Percentiles rank a stretch among this genome's conserved stretches.
Conservation (phyloP, 2,888 invertebrate species). For the Aporophyla lueneburgensis region DNA sequence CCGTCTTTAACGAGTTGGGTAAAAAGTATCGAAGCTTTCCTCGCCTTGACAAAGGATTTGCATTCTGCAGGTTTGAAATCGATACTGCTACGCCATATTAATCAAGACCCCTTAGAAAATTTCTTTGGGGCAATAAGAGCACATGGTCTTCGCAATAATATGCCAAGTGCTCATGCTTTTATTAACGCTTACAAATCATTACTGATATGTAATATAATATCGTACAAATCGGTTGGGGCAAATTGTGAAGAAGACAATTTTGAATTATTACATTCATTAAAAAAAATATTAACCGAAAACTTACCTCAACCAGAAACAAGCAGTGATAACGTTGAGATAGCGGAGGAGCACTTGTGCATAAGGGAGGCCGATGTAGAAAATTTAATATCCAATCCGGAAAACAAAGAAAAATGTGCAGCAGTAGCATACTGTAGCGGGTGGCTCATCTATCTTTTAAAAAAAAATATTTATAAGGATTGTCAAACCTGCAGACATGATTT, state of each 20-base stretch:
- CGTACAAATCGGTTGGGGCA: too few species aligned
- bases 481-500: conserved; percentile 7
- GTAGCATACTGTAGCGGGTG: conserved; percentile 2
- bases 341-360: conserved; percentile 2
- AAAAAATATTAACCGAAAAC: neutral
- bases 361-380: conserved; percentile 5
- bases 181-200: conserved; percentile 4
- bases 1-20: conserved; percentile 8
- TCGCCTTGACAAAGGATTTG: conserved; percentile 37
- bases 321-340: neutral
- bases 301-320: conserved; percentile 3
- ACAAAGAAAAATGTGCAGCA: too few species aligned
- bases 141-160: conserved; percentile 1
- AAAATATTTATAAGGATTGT: neutral
- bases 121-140: conserved; percentile 9
- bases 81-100: neutral
- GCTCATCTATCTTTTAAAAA: conserved; percentile 2
- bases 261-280: neutral
- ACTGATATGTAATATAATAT: conserved; percentile 8
- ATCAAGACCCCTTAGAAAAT: conserved; percentile 11
- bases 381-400: neutral
- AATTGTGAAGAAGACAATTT: too few species aligned
- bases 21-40: conserved; percentile 24
- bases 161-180: conserved; percentile 3
- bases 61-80: conserved; percentile 33